A percentile compares a stretch with the other conserved stretches of the same genome.
phyloP scores from a whole-genome alignment of 2,888 invertebrate species.

The Augochlorella aurata region DNA sequence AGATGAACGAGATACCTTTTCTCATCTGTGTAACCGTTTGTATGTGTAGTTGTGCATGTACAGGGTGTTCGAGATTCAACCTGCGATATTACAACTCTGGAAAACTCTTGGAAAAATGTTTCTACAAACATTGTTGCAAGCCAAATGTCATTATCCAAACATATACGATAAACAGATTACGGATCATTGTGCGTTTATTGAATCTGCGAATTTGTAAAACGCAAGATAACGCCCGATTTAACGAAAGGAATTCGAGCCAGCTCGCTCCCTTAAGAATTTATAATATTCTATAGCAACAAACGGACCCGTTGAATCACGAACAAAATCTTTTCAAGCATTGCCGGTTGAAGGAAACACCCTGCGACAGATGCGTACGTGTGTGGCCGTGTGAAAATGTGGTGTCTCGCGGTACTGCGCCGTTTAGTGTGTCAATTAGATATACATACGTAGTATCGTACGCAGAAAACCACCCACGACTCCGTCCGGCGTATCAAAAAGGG shows the following conservation, averaged over 20 bases:
- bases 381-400: not conserved
- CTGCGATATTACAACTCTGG: not conserved
- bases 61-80: not conserved
- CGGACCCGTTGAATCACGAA: no score
- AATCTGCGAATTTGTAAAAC: no score
- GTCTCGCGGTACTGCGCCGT: not conserved
- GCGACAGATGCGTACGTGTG: not conserved
- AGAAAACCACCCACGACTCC: slow-evolving; percentile 62
- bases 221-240: no score
- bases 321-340: no score
- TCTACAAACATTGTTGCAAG: not conserved
- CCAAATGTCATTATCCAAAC: no score
- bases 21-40: not conserved
- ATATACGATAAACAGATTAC: no score
- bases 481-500: slow-evolving; percentile 72
- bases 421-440: slow-evolving; percentile 25
- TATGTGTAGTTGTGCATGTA: not conserved
- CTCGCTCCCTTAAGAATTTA: no score
- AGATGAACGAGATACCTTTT: not conserved
- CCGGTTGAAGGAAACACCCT: not conserved
- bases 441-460: slow-evolving; percentile 56
- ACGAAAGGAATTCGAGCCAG: no score
- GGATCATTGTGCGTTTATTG: no score
- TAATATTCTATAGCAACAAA: no score
- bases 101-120: not conserved